Conservation (phyloP, 30 jellyfish, hydroid and myxozoan genomes). For the Phacellophora camtschatica region DNA sequence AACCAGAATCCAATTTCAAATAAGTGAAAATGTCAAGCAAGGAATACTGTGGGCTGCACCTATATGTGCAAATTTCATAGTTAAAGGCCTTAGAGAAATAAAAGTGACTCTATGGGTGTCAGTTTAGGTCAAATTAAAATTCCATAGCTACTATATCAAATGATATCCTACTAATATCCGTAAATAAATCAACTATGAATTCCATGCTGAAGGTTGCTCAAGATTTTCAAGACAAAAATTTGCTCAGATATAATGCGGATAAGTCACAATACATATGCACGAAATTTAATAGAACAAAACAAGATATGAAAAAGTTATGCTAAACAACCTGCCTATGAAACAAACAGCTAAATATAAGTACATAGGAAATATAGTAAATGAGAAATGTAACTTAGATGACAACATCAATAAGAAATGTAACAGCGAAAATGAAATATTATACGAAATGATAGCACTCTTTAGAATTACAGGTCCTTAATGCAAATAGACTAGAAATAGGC, state of each 20-base stretch:
- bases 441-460: no score
- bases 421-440: no score
- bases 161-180: no score
- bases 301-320: neutral
- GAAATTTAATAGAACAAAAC: neutral
- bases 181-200: no score
- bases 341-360: neutral
- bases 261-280: neutral
- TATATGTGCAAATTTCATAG: neutral
- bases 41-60: neutral
- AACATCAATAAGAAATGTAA: neutral
- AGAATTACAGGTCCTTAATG: no score
- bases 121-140: neutral
- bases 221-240: neutral
- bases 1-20: neutral
- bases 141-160: neutral
- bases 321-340: neutral
- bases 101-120: neutral
- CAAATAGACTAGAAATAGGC: no score
- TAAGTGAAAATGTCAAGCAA: neutral
- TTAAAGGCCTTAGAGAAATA: neutral
- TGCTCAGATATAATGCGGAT: neutral
- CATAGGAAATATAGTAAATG: no score
- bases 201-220: neutral
- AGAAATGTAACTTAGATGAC: neutral